Base-by-base conservation (phyloP, 1,140 invertebrate genomes). In the Sesamia nonagrioides region DNA sequence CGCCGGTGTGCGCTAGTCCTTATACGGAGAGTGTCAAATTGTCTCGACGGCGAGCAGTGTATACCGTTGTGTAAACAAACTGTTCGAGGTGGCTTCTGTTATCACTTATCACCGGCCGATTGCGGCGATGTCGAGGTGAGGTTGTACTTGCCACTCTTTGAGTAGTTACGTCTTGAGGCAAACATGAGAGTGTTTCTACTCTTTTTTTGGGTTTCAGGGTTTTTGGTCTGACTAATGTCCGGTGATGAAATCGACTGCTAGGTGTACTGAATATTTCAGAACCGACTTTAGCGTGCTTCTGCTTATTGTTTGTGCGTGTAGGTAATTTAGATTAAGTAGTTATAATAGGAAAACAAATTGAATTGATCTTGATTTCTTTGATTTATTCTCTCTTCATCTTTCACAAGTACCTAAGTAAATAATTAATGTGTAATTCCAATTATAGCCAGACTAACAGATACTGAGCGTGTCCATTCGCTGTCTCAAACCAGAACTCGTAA, bases 1-100 rank as follows among this genome's bases (percentile, higher is more conserved):
- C 80, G 84, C 77, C 50, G 18, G 18, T 27, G 50, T 35, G 40
- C 69, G 6, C 40, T 33, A 33, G 71, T 21, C 86, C 84, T 37
- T 82, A 83, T 76, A 86, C 54, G 88, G 87, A 17, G 33, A 83
- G 86, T 86, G 89, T 87, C 87, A 87, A 90, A 54, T 11, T 17
- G 48, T 71, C 15, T 37, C n/a, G 18, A 1, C 6, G 0, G 3
- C 2, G 42, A 17, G 48, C 18, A 35, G 27, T 33, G 35, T 48
- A 50, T 56, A 60, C 72, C 56, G 72, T 61, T 74, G 37, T 48
- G 40, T 69, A 5, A 74, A 66, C 54, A 71, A 77, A 78, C 63
- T 69, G 45, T 79, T 78, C 79, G 54, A 56, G 79, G 78, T 78
- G 77, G 40, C 68, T 80, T 84, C 84, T 77, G 81, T 86, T 84